These are phyloP conservation scores for Anodontia alba DNA, from an alignment of 2,888 invertebrate species.

Conservation along the genomic window DNA sequence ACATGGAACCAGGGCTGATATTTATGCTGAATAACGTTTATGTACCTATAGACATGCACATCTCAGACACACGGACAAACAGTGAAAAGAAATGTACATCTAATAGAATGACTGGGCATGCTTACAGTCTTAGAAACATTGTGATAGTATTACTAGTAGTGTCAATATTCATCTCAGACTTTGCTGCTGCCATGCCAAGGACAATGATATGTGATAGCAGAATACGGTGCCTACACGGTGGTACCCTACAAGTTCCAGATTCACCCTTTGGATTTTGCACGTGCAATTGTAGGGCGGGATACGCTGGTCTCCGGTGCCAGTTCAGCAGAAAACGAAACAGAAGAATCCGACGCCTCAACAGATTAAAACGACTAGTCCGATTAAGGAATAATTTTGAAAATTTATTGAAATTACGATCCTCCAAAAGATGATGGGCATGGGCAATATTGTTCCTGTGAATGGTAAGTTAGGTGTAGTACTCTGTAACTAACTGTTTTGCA, in stretches of 20 bases:
- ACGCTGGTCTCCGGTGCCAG: constrained; percentile 60
- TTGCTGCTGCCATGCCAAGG: constrained; percentile 38
- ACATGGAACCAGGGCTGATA: neutral
- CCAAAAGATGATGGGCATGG: neutral
- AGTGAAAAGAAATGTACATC: neutral
- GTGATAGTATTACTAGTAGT: neutral
- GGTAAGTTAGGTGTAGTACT: too few relatives aligned
- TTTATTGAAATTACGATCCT: neutral
- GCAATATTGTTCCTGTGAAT: neutral
- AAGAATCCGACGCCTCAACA: constrained; percentile 39
- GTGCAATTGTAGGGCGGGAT: constrained; percentile 52
- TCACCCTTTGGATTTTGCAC: constrained; percentile 63
- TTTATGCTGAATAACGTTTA: neutral
- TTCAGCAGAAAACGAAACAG: constrained; percentile 36
- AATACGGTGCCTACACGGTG: constrained; percentile 50
- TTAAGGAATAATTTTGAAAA: constrained; percentile 43
- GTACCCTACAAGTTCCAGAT: constrained; percentile 56
- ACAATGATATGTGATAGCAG: constrained; percentile 44
- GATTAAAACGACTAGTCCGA: constrained; percentile 53
- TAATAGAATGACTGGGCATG: neutral
- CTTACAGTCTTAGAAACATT: neutral
- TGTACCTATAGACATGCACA: neutral
- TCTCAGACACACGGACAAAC: neutral
- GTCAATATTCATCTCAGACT: constrained; percentile 5
- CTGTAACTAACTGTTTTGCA: too few relatives aligned